Evolutionary conservation across 2,888 invertebrate species (phyloP).

Genomic region (Gibbula magus): DNA sequence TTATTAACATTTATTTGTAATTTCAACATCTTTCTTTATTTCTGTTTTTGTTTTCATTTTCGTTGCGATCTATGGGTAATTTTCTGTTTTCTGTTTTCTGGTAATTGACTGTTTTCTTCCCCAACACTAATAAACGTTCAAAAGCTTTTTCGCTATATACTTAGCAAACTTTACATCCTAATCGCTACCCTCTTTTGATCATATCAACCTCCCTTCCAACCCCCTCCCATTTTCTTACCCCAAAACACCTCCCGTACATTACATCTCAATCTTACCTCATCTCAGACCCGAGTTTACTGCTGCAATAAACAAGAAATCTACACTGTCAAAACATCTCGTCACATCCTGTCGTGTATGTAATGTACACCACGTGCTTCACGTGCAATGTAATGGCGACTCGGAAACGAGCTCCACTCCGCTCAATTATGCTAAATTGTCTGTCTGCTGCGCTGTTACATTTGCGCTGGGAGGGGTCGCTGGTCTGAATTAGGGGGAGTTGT

Average conservation of each 20-base stretch:
- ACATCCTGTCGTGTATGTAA: background rate
- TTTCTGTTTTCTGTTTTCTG: too few species aligned
- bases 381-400: background rate
- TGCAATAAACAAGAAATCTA: constrained; percentile 4
- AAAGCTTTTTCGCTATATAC: too few species aligned
- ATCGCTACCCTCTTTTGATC: too few species aligned
- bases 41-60: too few species aligned
- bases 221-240: background rate
- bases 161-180: too few species aligned
- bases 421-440: constrained; percentile 11
- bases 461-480: background rate
- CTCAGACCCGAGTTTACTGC: background rate
- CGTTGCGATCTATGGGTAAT: too few species aligned
- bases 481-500: background rate
- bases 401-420: background rate
- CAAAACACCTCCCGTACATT: background rate
- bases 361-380: background rate
- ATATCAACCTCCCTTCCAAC: background rate
- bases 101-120: too few species aligned
- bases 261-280: background rate
- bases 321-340: background rate
- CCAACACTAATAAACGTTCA: too few species aligned
- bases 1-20: too few species aligned
- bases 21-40: too few species aligned
- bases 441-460: background rate